These are phyloP conservation scores for Chionomys nivalis DNA, from an alignment of 2,113 vertebrate species.

Conservation along the genomic window DNA sequence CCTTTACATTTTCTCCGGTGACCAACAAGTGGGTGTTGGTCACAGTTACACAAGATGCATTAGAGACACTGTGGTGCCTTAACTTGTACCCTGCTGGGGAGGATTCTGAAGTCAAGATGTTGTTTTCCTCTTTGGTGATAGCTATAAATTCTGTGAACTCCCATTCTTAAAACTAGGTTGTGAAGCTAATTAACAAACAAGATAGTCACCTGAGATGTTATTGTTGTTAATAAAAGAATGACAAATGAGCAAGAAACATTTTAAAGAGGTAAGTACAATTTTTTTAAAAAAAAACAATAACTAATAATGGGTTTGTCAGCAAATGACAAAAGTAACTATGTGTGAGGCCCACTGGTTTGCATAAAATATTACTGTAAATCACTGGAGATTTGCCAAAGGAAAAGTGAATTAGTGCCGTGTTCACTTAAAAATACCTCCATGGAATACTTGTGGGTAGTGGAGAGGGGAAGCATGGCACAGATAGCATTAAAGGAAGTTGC, in stretches of 20 bases:
- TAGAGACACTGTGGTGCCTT: background rate
- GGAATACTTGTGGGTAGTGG: background rate
- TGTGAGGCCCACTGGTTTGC: background rate
- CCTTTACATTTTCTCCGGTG: background rate
- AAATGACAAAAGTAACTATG: background rate
- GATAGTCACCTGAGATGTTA: background rate
- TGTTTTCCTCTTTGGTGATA: background rate
- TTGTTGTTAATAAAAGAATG: background rate
- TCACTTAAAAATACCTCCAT: background rate
- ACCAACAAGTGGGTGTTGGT: background rate
- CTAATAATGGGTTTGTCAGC: background rate
- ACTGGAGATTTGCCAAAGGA: background rate
- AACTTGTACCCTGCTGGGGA: background rate
- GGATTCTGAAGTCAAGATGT: background rate
- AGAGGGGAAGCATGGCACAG: background rate
- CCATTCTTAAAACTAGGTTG: background rate
- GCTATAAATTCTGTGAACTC: background rate
- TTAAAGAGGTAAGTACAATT: background rate
- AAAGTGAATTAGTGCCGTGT: background rate
- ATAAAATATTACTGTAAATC: background rate
- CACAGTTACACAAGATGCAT: background rate
- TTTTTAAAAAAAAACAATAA: background rate
- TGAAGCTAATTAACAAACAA: background rate
- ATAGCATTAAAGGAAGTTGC: background rate
- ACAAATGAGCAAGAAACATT: background rate